Percentiles rank a stretch among this genome's conserved stretches.
Evolutionary conservation across 2,113 vertebrate genomes (phyloP).

Genomic region (Archocentrus centrarchus): DNA sequence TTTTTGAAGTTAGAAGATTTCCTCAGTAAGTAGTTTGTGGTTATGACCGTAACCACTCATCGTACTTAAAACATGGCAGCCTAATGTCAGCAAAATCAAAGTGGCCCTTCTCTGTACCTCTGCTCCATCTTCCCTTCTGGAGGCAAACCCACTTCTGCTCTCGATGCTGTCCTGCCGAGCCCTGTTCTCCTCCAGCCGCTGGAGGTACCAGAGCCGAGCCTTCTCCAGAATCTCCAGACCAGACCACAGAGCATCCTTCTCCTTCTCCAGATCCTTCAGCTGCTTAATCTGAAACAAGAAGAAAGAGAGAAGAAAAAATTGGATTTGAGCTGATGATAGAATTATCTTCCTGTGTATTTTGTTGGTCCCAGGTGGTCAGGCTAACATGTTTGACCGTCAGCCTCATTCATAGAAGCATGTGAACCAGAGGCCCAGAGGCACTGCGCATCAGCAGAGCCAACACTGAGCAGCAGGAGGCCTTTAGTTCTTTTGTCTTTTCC

Average conservation of each 20-base stretch:
- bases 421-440: conserved; percentile 50
- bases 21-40: background rate
- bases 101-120: conserved; percentile 37
- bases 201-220: conserved; percentile 76
- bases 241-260: conserved; percentile 79
- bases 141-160: background rate
- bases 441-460: conserved; percentile 48
- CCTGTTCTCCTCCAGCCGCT: conserved; percentile 64
- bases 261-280: conserved; percentile 76
- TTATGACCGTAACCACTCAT: background rate
- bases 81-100: background rate
- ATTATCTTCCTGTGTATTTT: background rate
- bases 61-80: background rate
- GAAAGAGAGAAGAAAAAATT: background rate
- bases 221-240: conserved; percentile 79
- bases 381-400: background rate
- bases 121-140: background rate
- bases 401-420: background rate
- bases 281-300: conserved; percentile 71
- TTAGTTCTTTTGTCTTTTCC: conserved; percentile 33
- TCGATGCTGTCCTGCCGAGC: conserved; percentile 13
- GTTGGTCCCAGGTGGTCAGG: background rate
- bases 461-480: conserved; percentile 45
- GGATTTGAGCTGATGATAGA: background rate
- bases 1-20: background rate